Percentiles rank a stretch among this genome's conserved stretches.
phyloP scores from a whole-genome alignment of 2,797 vertebrate species.

The Acropternis orthonyx region DNA sequence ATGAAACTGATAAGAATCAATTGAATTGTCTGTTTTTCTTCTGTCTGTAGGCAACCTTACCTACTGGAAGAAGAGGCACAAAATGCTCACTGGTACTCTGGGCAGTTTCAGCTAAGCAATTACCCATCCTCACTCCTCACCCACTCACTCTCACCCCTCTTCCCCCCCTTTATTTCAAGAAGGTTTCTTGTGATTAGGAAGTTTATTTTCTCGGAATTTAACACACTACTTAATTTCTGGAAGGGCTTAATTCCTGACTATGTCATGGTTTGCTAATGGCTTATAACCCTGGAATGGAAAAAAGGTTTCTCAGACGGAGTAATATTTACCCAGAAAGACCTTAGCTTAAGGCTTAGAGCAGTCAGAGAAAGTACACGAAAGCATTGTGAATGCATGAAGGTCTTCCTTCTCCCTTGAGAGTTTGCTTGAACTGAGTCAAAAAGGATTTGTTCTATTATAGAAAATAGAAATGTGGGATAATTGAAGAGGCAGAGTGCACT shows the following conservation, averaged over 20 bases:
- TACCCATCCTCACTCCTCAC: rapidly evolving
- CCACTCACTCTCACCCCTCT: rapidly evolving
- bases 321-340: background rate
- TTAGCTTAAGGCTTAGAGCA: background rate
- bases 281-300: conserved; percentile 13
- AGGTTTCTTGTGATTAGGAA: background rate
- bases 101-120: background rate
- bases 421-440: background rate
- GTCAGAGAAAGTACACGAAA: background rate
- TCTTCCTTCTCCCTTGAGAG: background rate
- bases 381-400: background rate
- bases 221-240: background rate
- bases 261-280: background rate
- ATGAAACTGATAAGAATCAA: background rate
- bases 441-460: background rate
- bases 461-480: background rate
- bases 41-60: background rate
- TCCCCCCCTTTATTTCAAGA: no score
- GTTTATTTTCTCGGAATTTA: background rate
- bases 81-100: background rate
- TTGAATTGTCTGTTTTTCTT: background rate
- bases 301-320: background rate
- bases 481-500: background rate
- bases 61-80: background rate
- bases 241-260: background rate